Evolutionary conservation across 2,888 invertebrate species (phyloP), one percentile per base, ranked within the genome.

Genomic region (Gymnosoma rotundatum): DNA sequence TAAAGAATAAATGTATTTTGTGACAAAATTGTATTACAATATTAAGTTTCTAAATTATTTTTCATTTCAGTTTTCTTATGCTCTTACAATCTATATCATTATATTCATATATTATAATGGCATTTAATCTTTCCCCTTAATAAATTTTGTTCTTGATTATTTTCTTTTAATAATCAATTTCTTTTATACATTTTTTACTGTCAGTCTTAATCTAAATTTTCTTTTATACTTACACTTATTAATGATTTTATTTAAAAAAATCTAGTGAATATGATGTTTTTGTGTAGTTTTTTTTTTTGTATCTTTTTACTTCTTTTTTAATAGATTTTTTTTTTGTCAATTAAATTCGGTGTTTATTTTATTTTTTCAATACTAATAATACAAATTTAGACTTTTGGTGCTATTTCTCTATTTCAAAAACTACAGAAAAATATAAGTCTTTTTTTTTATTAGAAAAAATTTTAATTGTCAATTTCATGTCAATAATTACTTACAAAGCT

Each of bases 91-190:
- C 70, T 78, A 78, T n/a, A 70, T 78, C 63, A 64, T 78, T 16
- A 72, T 73, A 79, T 64, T 79, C 72, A 79, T 73, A 67, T 79
- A 66, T 73, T 45, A 52, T 84, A 84, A 81, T 84, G 80, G 81
- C 84, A 80, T 81, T 84, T 83, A 66, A 64, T 38, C 70, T 84
- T 84, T 79, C 79, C 79, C 79, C 73, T 73, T 79, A 60, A 60
- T 70, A 48, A 54, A 52, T 61, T 38, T 82, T 72, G 16, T 67
- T 63, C 58, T 67, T 76, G 42, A 48, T 69, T 74, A 73, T 36
- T 42, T 67, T 75, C n/a, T 50, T 54, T 48, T 21, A 67, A 61
- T 42, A 25, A 69, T 50, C 42, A 54, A n/a, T 45, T 64, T 70
- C 78, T 18, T 48, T 60, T n/a, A 60, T 64, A 74, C 12, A 78